Evolutionary conservation across 2,888 invertebrate genomes (phyloP).

Genomic region (Watsonalla binaria): DNA sequence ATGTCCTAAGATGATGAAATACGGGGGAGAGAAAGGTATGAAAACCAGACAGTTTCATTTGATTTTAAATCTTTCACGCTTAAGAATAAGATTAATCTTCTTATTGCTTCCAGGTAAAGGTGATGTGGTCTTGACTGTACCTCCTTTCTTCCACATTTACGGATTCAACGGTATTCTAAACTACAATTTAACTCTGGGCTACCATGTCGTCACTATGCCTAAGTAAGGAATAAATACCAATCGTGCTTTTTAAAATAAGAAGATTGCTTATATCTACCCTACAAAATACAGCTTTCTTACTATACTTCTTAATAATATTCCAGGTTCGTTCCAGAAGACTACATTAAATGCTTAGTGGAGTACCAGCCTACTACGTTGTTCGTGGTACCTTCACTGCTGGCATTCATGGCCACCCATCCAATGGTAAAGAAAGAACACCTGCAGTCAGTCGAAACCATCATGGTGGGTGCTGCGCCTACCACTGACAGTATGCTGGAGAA

Average conservation of each 20-base stretch:
- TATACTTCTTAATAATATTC: conserved; percentile 8
- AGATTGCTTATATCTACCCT: background rate
- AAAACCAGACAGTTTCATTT: no score
- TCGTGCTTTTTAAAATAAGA: no score
- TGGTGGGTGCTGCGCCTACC: conserved; percentile 87
- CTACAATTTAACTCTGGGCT: conserved; percentile 77
- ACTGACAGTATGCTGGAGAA: conserved; percentile 81
- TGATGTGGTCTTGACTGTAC: conserved; percentile 79
- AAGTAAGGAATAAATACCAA: conserved; percentile 41
- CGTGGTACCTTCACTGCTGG: conserved; percentile 87
- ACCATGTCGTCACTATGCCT: conserved; percentile 82
- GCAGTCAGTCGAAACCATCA: conserved; percentile 79
- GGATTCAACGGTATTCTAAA: conserved; percentile 85
- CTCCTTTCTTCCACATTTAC: conserved; percentile 90
- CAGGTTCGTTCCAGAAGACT: conserved; percentile 85
- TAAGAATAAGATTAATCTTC: background rate
- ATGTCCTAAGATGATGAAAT: conserved; percentile 64
- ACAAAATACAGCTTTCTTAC: background rate
- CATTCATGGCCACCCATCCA: conserved; percentile 86
- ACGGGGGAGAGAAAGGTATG: conserved; percentile 61
- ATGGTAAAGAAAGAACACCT: conserved; percentile 83
- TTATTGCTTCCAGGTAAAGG: conserved; percentile 57
- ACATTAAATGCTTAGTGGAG: conserved; percentile 80
- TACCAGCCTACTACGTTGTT: conserved; percentile 81
- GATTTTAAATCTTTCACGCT: background rate